Evolutionary conservation across 2,888 invertebrate species (phyloP), one percentile per base, ranked within the genome.

Genomic region (Dimorphilus gyrociliatus): DNA sequence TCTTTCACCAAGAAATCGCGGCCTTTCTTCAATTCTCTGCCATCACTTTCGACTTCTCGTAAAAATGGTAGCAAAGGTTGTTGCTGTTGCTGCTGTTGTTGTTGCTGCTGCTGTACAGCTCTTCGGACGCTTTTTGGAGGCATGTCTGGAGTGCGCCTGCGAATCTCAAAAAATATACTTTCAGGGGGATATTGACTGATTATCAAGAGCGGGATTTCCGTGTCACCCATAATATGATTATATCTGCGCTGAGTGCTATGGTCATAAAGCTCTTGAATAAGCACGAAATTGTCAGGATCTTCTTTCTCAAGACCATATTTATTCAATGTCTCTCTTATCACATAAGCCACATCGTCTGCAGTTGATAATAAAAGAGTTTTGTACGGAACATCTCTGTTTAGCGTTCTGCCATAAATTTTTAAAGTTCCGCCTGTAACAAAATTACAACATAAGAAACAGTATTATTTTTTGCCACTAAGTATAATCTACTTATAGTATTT

Each of bases 331-430:
- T 97, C 92, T 41, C 79, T 72, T 31, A 97, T 82, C 31, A 97
- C 88, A 46, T 76, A 76, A 29, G 80, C 79, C 7, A 92, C 90
- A 32, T 78, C 76, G 66, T 97, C 97, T 36, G 81, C 73, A 31
- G 88, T 79, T 13, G 90, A 88, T 41, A 97, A 70, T 46, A 97
- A 70, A 32, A 97, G 69, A 5, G 94, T 94, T 68, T 97, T 94
- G 68, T 99, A 97, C 29, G 97, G 94, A 54, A 92, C 88, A 65
- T 90, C 90, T 48, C 82, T 80, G 53, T 85, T 82, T 24, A 97
- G 69, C 12, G 88, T 82, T 57, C 88, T 86, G 24, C 97, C 97
- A 67, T 94, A 97, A 47, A 97, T 88, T 51, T 70, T 69, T 35
- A 67, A 42, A 27, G 66, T 67, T 14, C 69, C 70, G 18, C 68